A percentile compares a stretch with the other conserved stretches of the same genome.
Conservation (phyloP, 2,797 vertebrate species). For the Anabas testudineus region DNA sequence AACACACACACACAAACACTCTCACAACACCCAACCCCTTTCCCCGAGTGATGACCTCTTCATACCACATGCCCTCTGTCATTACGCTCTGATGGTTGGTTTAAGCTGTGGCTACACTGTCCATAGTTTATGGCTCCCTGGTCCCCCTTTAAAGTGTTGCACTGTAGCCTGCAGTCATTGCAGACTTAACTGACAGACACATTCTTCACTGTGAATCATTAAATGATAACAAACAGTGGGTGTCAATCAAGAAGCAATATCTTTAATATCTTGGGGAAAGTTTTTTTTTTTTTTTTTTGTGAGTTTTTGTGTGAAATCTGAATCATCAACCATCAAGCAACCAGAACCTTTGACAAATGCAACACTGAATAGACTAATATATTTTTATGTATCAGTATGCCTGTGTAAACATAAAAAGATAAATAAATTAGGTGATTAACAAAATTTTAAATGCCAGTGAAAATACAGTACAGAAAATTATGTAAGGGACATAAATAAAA, state of each 20-base stretch:
- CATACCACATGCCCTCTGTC: constrained; percentile 76
- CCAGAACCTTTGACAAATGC: not conserved
- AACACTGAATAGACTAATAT: too few relatives aligned
- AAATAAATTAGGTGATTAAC: not conserved
- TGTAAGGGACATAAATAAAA: too few relatives aligned
- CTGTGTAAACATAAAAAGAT: not conserved
- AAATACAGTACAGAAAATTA: too few relatives aligned
- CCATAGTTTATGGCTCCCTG: constrained; percentile 67
- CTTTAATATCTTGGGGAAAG: too few relatives aligned
- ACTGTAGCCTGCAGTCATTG: constrained; percentile 65
- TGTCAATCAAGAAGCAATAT: constrained; percentile 51
- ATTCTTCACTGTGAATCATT: constrained; percentile 65
- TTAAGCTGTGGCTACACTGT: constrained; percentile 67
- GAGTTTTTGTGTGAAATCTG: constrained; percentile 22
- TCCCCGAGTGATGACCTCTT: constrained; percentile 77
- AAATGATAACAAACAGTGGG: constrained; percentile 71
- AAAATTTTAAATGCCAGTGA: too few relatives aligned
- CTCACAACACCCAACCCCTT: constrained; percentile 53
- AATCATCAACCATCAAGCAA: constrained; percentile 17
- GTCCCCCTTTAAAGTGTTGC: constrained; percentile 62
- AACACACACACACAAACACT: constrained; percentile 47
- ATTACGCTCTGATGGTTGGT: constrained; percentile 71
- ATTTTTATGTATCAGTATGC: too few relatives aligned
- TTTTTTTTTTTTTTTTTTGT: constrained; percentile 28
- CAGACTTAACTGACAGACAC: constrained; percentile 63